These are phyloP conservation scores for Tenthredo notha DNA, from an alignment of 2,888 invertebrate genomes.

Conservation along the genomic window DNA sequence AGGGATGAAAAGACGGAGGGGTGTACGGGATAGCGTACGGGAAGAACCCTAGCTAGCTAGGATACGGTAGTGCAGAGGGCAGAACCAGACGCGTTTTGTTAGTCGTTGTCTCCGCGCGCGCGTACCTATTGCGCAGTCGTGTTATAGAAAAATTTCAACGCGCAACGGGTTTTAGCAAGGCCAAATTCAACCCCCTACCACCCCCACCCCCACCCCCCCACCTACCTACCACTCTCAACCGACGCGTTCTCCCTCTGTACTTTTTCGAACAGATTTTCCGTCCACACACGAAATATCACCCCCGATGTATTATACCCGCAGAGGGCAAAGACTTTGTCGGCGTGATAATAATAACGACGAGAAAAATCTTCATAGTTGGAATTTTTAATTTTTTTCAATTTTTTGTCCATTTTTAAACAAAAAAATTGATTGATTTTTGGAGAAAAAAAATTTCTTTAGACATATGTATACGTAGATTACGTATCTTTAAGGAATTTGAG, in stretches of 20 bases:
- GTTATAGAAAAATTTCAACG: background rate
- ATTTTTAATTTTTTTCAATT: background rate
- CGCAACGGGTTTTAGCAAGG: conserved; percentile 34
- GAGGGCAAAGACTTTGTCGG: background rate
- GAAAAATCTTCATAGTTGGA: background rate
- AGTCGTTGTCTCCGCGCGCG: conserved; percentile 16
- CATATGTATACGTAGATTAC: background rate
- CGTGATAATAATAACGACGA: background rate
- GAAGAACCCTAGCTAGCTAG: conserved; percentile 10
- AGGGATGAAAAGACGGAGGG: conserved; percentile 38
- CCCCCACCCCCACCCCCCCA: conserved; percentile 52
- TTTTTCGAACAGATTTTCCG: conserved; percentile 18
- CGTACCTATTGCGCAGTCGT: conserved; percentile 20
- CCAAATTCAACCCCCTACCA: conserved; percentile 41
- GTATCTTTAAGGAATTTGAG: background rate
- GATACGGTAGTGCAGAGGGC: conserved; percentile 21
- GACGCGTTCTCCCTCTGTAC: background rate
- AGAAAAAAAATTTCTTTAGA: no score
- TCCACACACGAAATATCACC: conserved; percentile 26
- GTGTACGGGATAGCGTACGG: background rate
- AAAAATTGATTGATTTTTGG: no score
- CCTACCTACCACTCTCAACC: conserved; percentile 35
- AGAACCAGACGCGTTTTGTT: conserved; percentile 20
- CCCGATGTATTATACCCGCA: background rate
- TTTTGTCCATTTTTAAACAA: no score